These are phyloP conservation scores for Corythaixoides concolor DNA, from an alignment of 2,113 vertebrate genomes.

Conservation along the genomic window DNA sequence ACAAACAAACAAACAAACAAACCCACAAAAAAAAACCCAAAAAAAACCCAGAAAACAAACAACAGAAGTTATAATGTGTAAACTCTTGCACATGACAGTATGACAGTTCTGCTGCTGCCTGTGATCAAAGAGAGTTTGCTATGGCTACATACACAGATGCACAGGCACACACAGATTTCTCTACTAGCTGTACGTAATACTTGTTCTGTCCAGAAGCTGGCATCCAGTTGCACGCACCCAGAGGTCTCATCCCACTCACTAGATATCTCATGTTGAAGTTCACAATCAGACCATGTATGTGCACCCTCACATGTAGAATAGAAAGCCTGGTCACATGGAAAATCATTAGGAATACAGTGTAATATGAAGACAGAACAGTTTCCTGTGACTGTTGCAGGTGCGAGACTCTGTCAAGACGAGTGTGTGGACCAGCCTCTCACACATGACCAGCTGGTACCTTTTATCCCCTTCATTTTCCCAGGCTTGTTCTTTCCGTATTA, in stretches of 20 bases:
- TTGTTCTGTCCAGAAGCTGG: not conserved
- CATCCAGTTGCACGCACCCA: not conserved
- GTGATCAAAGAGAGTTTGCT: accelerated
- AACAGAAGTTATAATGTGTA: not conserved
- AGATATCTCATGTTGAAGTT: not conserved
- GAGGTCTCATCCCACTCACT: not conserved
- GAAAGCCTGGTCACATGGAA: not conserved
- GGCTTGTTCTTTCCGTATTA: not conserved
- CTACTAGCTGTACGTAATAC: not conserved
- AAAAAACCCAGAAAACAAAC: not conserved
- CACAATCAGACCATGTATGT: not conserved
- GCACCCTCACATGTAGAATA: not conserved
- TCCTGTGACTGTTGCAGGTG: not conserved
- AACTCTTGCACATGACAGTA: not conserved
- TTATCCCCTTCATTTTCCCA: not conserved
- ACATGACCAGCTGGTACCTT: not conserved
- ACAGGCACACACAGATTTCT: not conserved
- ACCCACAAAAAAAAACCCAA: not conserved
- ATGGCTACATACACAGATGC: not conserved
- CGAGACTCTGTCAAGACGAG: not conserved
- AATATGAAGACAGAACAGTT: not conserved
- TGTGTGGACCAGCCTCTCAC: accelerated
- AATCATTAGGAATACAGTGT: not conserved
- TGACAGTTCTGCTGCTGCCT: not conserved
- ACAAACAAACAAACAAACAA: too few relatives aligned